phyloP scores from a whole-genome alignment of 2,888 invertebrate genomes.

The Myathropa florea region DNA sequence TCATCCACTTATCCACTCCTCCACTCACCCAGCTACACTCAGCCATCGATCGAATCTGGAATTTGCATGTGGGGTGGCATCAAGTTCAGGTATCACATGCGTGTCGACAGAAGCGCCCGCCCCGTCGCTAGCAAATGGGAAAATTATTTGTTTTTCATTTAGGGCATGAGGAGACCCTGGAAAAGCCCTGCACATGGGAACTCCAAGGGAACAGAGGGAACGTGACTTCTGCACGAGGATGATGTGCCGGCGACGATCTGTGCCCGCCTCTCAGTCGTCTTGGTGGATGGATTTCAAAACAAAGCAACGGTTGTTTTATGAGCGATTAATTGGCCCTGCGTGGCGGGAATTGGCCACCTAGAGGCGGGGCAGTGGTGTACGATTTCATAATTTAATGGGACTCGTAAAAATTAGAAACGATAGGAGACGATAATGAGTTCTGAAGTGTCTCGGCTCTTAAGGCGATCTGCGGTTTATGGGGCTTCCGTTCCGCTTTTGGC shows the following conservation, averaged over 20 bases:
- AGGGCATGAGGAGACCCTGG: slow-evolving; percentile 32
- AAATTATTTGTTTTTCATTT: slow-evolving; percentile 57
- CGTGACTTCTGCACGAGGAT: neutral
- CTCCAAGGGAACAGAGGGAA: no score
- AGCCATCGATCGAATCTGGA: slow-evolving; percentile 16
- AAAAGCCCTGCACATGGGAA: no score
- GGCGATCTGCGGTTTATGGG: neutral
- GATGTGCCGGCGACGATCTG: neutral
- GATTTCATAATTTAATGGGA: slow-evolving; percentile 37
- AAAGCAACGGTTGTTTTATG: slow-evolving; percentile 28
- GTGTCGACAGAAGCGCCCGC: no score
- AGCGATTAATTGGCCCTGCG: slow-evolving; percentile 49
- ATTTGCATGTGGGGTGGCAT: slow-evolving; percentile 37
- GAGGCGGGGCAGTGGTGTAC: neutral
- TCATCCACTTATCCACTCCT: neutral
- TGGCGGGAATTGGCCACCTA: slow-evolving; percentile 7
- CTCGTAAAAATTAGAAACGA: neutral
- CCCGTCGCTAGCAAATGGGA: no score
- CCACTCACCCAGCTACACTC: neutral
- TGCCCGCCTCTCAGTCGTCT: neutral
- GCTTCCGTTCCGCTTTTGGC: neutral
- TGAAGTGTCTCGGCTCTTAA: neutral
- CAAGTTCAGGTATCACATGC: neutral
- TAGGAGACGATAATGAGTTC: neutral
- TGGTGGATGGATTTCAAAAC: neutral